These are phyloP conservation scores for Rostratula benghalensis DNA, from an alignment of 2,113 vertebrate species.

Conservation along the genomic window DNA sequence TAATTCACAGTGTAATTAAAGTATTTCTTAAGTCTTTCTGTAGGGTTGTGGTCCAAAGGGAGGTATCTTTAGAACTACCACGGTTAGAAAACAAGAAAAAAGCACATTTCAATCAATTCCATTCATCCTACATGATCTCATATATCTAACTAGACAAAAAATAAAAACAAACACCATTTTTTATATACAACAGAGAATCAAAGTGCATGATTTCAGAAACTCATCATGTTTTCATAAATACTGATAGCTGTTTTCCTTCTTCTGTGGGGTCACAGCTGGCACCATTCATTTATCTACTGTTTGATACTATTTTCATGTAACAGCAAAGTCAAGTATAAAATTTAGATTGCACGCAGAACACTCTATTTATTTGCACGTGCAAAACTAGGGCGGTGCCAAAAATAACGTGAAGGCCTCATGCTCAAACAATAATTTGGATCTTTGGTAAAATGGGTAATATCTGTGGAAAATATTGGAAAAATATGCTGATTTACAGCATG, in stretches of 20 bases:
- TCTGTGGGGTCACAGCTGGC: not conserved
- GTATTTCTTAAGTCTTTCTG: not conserved
- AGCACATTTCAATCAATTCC: not conserved
- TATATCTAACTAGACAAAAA: not conserved
- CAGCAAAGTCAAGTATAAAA: conserved; percentile 6
- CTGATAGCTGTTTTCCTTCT: not conserved
- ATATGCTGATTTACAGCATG: not conserved
- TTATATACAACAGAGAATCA: not conserved
- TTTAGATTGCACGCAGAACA: not conserved
- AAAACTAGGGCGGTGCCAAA: not conserved
- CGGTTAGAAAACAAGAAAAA: not conserved
- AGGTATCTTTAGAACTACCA: not conserved
- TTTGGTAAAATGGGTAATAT: not conserved
- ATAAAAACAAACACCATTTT: not conserved
- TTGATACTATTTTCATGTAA: not conserved
- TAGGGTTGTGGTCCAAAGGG: not conserved
- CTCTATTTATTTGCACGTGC: not conserved
- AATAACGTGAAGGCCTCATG: not conserved
- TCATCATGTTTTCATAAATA: not conserved
- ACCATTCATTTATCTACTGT: not conserved
- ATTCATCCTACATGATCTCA: not conserved
- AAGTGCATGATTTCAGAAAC: not conserved
- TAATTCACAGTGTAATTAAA: not conserved
- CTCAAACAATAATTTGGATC: not conserved
- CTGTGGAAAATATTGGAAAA: not conserved